Evolutionary conservation across 2,113 vertebrate genomes (phyloP).

Genomic region (Telmatochromis sp.): DNA sequence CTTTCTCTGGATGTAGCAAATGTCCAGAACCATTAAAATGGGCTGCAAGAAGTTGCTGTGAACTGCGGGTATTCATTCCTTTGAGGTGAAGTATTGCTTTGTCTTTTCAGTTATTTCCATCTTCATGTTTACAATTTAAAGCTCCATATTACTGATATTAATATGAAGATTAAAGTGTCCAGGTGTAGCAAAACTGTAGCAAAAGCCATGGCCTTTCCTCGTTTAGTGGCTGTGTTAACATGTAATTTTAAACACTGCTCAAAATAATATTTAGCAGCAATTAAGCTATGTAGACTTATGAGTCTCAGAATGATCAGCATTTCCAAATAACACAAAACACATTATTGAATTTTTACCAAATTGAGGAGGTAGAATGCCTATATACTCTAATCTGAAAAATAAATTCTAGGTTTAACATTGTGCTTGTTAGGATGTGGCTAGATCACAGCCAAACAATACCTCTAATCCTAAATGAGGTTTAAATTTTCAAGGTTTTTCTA

Average conservation of each 20-base stretch:
- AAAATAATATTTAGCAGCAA: neutral
- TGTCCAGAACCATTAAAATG: neutral
- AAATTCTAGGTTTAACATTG: neutral
- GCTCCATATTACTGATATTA: neutral
- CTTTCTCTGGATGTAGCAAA: neutral
- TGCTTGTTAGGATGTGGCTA: neutral
- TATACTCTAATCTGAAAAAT: neutral
- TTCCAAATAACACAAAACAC: neutral
- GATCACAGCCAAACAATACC: neutral
- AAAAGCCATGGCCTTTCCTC: neutral
- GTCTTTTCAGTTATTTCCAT: neutral
- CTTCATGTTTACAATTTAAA: neutral
- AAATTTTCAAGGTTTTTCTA: neutral
- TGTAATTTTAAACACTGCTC: neutral
- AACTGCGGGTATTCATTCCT: neutral
- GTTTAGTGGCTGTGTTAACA: neutral
- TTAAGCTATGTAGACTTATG: neutral
- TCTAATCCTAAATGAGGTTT: neutral
- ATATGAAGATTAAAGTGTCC: neutral
- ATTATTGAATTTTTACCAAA: neutral
- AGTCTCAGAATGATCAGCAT: neutral
- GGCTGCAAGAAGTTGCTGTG: neutral
- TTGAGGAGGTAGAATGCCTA: neutral
- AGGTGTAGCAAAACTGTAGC: neutral
- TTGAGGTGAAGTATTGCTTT: neutral